These are phyloP conservation scores for Sycophila sp. DNA, from an alignment of 1,140 invertebrate species.

Conservation along the genomic window DNA sequence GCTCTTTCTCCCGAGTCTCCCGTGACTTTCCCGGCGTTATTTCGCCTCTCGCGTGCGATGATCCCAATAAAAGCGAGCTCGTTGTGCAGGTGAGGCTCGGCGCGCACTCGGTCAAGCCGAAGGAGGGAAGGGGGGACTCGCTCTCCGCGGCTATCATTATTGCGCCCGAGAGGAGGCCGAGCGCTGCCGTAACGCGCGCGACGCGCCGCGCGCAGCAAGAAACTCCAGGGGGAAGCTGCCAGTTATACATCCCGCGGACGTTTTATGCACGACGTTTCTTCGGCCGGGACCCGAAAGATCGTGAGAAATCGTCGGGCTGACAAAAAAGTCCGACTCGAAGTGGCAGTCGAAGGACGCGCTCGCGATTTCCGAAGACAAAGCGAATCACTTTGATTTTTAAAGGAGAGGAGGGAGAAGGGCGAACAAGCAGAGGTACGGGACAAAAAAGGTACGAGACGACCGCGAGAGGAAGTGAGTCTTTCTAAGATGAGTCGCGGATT, in stretches of 20 bases:
- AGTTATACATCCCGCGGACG: background rate
- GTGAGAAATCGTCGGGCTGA: conserved; percentile 36
- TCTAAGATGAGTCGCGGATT: background rate
- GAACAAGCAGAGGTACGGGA: background rate
- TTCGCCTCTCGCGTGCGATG: conserved; percentile 27
- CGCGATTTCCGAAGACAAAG: conserved; percentile 29
- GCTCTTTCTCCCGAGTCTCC: conserved; percentile 8
- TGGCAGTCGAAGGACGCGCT: background rate
- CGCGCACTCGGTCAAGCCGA: too few species aligned
- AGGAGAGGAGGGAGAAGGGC: background rate
- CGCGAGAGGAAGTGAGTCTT: background rate
- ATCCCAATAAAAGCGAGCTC: conserved; percentile 31
- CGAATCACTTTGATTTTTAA: conserved; percentile 32
- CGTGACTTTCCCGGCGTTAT: conserved; percentile 26
- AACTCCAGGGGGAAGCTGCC: background rate
- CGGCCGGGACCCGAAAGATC: conserved; percentile 33
- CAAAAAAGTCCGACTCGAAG: conserved; percentile 27
- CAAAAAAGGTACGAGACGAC: background rate
- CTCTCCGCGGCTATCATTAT: conserved; percentile 27
- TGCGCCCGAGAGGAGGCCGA: background rate
- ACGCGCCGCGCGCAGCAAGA: conserved; percentile 5
- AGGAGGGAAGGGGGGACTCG: too few species aligned
- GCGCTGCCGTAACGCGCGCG: conserved; percentile 23
- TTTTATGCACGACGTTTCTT: conserved; percentile 21
- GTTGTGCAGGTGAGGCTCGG: too few species aligned